Conservation (phyloP, 2,797 vertebrate species). For the Gymnodraco acuticeps region DNA sequence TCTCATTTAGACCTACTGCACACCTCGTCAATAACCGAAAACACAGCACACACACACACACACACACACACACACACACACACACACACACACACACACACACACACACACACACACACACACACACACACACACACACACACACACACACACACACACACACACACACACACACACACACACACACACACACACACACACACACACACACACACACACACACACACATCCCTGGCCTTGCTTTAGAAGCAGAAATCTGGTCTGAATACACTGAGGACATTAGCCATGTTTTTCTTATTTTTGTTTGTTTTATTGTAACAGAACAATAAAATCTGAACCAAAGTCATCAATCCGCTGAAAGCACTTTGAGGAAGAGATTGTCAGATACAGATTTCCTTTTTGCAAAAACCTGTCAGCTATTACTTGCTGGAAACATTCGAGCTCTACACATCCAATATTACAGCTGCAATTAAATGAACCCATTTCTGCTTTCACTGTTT, state of each 20-base stretch:
- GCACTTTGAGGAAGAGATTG: conserved; percentile 55
- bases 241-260: conserved; percentile 33
- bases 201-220: neutral
- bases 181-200: conserved; percentile 14
- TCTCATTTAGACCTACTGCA: conserved; percentile 60
- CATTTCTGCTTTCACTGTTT: conserved; percentile 38
- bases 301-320: conserved; percentile 39
- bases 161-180: conserved; percentile 3
- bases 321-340: conserved; percentile 47
- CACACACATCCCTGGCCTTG: conserved; percentile 9
- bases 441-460: conserved; percentile 60
- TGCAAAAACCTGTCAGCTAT: conserved; percentile 64
- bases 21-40: conserved; percentile 81
- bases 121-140: conserved; percentile 3
- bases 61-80: conserved; percentile 14
- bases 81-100: neutral
- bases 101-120: conserved; percentile 34
- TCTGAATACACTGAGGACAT: conserved; percentile 42
- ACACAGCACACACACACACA: conserved; percentile 53
- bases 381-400: conserved; percentile 69
- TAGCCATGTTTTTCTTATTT: conserved; percentile 56
- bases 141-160: conserved; percentile 49
- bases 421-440: conserved; percentile 59
- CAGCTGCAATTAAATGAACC: conserved; percentile 52
- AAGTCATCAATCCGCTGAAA: conserved; percentile 52